phyloP scores from a whole-genome alignment of 2,888 invertebrate species.

The Parnassius smintheus region DNA sequence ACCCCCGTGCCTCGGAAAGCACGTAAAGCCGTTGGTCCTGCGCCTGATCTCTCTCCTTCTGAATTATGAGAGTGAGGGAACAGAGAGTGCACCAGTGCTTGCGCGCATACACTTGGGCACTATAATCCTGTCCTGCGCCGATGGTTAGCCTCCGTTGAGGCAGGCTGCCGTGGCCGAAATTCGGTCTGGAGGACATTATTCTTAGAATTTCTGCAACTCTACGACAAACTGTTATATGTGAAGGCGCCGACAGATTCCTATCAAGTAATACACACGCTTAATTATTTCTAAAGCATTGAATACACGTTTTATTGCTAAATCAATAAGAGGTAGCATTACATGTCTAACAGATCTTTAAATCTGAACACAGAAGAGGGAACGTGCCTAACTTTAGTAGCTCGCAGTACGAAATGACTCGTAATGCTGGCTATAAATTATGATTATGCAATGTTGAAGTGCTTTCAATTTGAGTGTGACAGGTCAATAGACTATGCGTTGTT shows the following conservation, averaged over 20 bases:
- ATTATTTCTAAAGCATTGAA: no score
- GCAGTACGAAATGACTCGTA: constrained; percentile 23
- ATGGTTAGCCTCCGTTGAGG: no score
- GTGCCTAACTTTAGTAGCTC: constrained; percentile 6
- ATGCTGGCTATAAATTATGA: constrained; percentile 14
- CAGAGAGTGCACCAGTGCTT: no score
- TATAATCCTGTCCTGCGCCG: no score
- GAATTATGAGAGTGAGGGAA: no score
- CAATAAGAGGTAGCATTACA: background rate
- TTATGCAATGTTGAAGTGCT: constrained; percentile 10
- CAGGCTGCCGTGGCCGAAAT: no score
- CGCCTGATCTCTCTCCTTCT: no score
- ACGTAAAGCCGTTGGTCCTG: no score
- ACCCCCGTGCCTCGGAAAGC: no score
- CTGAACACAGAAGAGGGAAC: background rate
- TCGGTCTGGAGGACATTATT: no score
- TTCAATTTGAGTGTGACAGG: constrained; percentile 13
- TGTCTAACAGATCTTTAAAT: background rate
- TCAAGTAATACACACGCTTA: no score
- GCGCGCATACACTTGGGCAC: no score
- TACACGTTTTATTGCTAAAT: background rate
- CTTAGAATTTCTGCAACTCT: background rate
- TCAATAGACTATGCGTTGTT: background rate
- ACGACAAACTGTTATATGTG: background rate
- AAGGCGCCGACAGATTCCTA: constrained; percentile 4